Conservation (phyloP, 2,888 invertebrate species). For the Volucella zonaria region DNA sequence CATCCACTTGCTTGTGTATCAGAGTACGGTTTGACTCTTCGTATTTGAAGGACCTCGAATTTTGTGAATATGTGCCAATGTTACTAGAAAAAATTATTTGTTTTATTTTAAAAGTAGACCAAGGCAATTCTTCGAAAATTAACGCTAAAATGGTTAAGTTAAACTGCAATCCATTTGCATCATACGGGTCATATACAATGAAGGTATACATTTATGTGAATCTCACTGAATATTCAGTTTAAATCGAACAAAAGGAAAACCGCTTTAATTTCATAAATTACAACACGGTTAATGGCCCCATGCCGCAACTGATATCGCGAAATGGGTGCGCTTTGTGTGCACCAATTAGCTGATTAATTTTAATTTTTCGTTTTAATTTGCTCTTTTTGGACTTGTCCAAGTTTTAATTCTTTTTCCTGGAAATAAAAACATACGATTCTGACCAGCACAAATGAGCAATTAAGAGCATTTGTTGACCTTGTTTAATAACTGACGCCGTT, state of each 20-base stretch:
- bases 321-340: conserved; percentile 32
- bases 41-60: no score
- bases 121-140: neutral
- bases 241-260: conserved; percentile 27
- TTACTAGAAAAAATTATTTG: no score
- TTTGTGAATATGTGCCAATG: no score
- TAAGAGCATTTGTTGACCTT: conserved; percentile 14
- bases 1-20: no score
- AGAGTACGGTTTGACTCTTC: no score
- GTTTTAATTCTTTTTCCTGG: conserved; percentile 29
- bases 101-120: no score
- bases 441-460: conserved; percentile 1
- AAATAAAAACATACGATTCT: conserved; percentile 1
- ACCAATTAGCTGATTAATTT: conserved; percentile 38
- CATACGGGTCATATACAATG: neutral
- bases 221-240: conserved; percentile 1
- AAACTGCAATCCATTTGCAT: conserved; percentile 18
- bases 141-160: neutral
- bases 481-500: neutral
- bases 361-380: neutral
- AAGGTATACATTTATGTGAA: no score
- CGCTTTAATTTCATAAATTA: conserved; percentile 32
- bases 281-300: conserved; percentile 25
- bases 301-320: conserved; percentile 33
- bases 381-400: conserved; percentile 4